Evolutionary conservation across 2,888 invertebrate genomes (phyloP), one percentile per base, ranked within the genome.

Genomic region (Dasypolia templi): DNA sequence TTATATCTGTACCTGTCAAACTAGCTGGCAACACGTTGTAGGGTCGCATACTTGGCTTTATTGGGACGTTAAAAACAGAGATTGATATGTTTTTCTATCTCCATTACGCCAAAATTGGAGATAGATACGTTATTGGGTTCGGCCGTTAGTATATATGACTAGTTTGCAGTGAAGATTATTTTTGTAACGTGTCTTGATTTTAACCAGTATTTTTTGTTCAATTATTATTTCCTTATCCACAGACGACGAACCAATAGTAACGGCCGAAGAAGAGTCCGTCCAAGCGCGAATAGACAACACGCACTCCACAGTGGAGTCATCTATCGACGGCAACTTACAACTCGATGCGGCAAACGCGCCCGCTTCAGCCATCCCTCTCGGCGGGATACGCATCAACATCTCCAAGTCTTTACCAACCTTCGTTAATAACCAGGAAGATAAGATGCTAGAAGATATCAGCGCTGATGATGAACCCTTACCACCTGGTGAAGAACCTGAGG

Each of bases 311-410:
- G 96, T 97, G 49, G 96, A 97, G 64, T 97, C 97, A 46, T 97
- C 98, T 0, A 98, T 98, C 81, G 98, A 98, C 91, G 98, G 98
- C 55, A 98, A 98, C 92, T 96, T 98, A 14, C 98, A 98, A 88
- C 93, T 97, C 19, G 97, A 97, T 58, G 94, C 97, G 3, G 92
- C 96, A 1, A 89, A 94, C 12, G 85, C 94, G 0, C 93, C 96
- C 19, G 94, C 96, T 32, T 87, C 94, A 12, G 68, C 89, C 0
- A 92, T 87, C 77, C 96, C 92, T 35, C 88, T 94, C 78, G 97
- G 97, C 87, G 97, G 97, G 91, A 98, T 98, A 83, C 97, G 98
- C 89, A 98, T 98, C 93, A 98, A 98, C 96, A 98, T 98, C 89
- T 97, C 97, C 86, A 98, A 98, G 92, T 96, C 97, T 17, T 91